phyloP scores from a whole-genome alignment of 2,797 vertebrate genomes.

The Rousettus madagascariensis region DNA sequence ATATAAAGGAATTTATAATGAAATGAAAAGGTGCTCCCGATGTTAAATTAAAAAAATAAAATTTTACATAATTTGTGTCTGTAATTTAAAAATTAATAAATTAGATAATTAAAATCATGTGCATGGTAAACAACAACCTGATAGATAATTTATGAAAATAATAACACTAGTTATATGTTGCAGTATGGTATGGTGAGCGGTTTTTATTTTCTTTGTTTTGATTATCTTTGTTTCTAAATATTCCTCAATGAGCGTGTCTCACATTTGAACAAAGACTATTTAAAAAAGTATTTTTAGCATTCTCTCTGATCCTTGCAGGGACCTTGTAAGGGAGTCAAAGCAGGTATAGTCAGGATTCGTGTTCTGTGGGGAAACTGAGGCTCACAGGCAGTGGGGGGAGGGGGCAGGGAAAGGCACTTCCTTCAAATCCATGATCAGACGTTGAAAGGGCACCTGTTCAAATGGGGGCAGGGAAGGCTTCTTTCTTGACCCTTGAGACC shows the following conservation, averaged over 20 bases:
- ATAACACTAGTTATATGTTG: not conserved
- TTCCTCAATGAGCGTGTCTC: not conserved
- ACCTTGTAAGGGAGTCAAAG: not conserved
- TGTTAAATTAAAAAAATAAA: not conserved
- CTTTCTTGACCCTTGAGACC: not conserved
- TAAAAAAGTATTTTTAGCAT: not conserved
- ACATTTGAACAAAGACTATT: not conserved
- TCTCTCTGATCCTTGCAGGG: not conserved
- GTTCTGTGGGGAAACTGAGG: not conserved
- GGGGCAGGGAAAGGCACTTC: not conserved
- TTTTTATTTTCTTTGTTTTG: not conserved
- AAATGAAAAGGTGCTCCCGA: not conserved
- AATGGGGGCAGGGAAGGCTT: not conserved
- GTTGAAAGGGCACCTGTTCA: not conserved
- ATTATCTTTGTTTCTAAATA: not conserved
- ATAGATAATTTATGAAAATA: not conserved
- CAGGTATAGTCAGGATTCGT: rapidly evolving
- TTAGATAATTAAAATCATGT: not conserved
- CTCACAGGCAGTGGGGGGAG: too few relatives aligned
- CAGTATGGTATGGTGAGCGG: too few relatives aligned
- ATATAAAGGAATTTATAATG: not conserved
- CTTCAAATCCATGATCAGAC: too few relatives aligned
- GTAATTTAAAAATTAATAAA: not conserved
- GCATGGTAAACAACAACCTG: too few relatives aligned
- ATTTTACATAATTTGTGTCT: not conserved